These are phyloP conservation scores for Anguilla anguilla DNA, from an alignment of 2,797 vertebrate genomes.

Conservation along the genomic window DNA sequence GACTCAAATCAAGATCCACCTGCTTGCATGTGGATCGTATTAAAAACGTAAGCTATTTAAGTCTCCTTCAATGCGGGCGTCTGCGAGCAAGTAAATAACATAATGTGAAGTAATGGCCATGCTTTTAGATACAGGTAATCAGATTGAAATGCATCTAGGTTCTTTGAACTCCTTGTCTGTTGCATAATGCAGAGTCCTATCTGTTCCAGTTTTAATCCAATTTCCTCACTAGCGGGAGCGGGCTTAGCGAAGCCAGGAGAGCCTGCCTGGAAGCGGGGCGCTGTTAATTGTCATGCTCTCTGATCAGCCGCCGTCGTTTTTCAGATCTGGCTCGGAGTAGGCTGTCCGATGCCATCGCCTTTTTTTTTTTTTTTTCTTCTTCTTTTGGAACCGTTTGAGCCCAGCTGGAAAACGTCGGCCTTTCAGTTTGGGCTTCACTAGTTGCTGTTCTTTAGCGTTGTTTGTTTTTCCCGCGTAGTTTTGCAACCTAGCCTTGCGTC, in stretches of 20 bases:
- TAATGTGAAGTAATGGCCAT: slow-evolving; percentile 9
- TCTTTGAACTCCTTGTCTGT: not conserved
- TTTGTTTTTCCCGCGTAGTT: not conserved
- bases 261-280: not conserved
- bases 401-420: slow-evolving; percentile 11
- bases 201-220: slow-evolving; percentile 32
- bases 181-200: slow-evolving; percentile 17
- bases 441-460: not conserved
- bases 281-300: slow-evolving; percentile 1
- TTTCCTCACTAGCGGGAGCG: slow-evolving; percentile 16
- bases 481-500: not conserved
- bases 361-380: slow-evolving; percentile 48
- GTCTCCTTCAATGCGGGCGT: not conserved
- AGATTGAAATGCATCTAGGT: slow-evolving; percentile 12
- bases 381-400: slow-evolving; percentile 45
- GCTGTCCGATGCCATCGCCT: slow-evolving; percentile 67
- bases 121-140: slow-evolving; percentile 27
- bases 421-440: slow-evolving; percentile 3
- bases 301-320: not conserved
- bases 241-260: not conserved
- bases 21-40: not conserved
- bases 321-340: slow-evolving; percentile 56
- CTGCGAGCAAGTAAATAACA: not conserved
- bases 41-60: not conserved
- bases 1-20: not conserved